These are phyloP conservation scores for Iselma pallidipennis DNA, from an alignment of 2,888 invertebrate genomes.

Conservation along the genomic window DNA sequence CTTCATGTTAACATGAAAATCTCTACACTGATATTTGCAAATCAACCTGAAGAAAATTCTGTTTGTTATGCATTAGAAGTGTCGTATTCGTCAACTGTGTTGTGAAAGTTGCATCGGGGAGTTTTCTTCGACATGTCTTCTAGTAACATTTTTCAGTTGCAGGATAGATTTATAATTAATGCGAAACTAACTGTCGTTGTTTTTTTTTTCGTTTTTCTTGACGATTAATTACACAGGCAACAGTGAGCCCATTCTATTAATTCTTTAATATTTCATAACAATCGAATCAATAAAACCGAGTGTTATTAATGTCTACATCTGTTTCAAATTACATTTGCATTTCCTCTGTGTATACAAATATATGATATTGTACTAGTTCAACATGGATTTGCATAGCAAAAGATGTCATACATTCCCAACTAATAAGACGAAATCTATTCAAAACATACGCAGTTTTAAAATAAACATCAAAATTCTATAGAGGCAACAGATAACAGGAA, in stretches of 20 bases:
- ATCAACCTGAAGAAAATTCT: conserved; percentile 14
- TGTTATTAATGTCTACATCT: background rate
- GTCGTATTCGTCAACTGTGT: conserved; percentile 25
- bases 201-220: too few species aligned
- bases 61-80: conserved; percentile 42
- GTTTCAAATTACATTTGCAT: background rate
- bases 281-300: background rate
- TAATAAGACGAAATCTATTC: background rate
- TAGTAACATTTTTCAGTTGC: conserved; percentile 29
- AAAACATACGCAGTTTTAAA: too few species aligned
- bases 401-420: background rate
- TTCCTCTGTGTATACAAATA: background rate
- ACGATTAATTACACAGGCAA: too few species aligned
- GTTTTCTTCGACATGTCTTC: conserved; percentile 33
- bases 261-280: too few species aligned
- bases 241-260: too few species aligned
- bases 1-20: conserved; percentile 25
- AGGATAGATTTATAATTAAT: conserved; percentile 29
- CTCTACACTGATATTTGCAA: conserved; percentile 18
- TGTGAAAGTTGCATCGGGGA: conserved; percentile 29
- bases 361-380: background rate
- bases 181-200: too few species aligned
- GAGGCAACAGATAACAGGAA: too few species aligned
- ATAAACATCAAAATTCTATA: too few species aligned
- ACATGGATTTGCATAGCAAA: background rate